These are phyloP conservation scores for Sphaeramia orbicularis DNA, from an alignment of 2,797 vertebrate species.

Conservation along the genomic window DNA sequence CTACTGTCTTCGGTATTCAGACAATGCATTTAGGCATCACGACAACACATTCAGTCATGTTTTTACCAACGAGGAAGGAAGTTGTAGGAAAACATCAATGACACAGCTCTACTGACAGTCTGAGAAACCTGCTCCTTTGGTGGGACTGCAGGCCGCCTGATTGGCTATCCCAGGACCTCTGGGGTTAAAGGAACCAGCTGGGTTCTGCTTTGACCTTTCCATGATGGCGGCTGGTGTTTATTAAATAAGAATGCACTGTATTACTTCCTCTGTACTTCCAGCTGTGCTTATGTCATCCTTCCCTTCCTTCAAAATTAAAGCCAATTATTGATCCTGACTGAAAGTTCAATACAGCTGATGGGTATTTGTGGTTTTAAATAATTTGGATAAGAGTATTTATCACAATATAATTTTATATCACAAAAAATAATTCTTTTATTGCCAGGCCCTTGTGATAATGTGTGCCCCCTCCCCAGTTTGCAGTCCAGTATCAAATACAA, in stretches of 20 bases:
- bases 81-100: not conserved
- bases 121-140: not conserved
- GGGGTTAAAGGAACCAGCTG: conserved; percentile 47
- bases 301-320: no score
- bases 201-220: conserved; percentile 29
- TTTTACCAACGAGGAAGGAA: conserved; percentile 13
- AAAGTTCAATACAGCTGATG: no score
- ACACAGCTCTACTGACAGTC: conserved; percentile 3
- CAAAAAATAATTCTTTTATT: no score
- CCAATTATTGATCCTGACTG: no score
- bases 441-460: no score
- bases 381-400: no score
- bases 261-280: conserved; percentile 39
- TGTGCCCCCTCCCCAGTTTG: no score
- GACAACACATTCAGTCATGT: not conserved
- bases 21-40: no score
- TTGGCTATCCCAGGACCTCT: conserved; percentile 34
- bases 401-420: no score
- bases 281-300: conserved; percentile 48
- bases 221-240: conserved; percentile 32
- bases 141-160: conserved; percentile 6
- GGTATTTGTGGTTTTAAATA: no score
- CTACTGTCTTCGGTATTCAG: no score
- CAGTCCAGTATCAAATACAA: no score
- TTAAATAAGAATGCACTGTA: conserved; percentile 48